Evolutionary conservation across 2,797 vertebrate species (phyloP).

Genomic region (Morus bassanus): DNA sequence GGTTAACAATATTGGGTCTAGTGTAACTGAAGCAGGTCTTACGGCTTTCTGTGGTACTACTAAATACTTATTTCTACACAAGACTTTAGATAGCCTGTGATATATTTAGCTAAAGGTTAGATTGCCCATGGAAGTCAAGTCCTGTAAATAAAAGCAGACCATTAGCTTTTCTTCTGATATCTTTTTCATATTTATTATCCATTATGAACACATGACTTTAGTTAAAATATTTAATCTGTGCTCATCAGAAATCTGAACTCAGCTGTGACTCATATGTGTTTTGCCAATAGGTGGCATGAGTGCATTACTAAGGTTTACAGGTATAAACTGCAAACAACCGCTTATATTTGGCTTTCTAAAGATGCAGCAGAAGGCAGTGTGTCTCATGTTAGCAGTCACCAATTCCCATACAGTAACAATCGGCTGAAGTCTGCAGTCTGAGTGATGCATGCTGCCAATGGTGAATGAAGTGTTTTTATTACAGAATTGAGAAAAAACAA

Average conservation of each 20-base stretch:
- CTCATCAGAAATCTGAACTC: not conserved
- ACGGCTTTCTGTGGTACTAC: not conserved
- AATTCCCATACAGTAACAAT: not conserved
- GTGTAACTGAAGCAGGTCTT: not conserved
- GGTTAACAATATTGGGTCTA: not conserved
- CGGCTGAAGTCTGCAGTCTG: not conserved
- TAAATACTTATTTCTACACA: not conserved
- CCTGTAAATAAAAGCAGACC: not conserved
- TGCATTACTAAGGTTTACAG: constrained; percentile 16
- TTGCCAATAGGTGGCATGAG: constrained; percentile 74
- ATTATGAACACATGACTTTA: not conserved
- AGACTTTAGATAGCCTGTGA: not conserved
- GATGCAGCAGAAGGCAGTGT: not conserved
- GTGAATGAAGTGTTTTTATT: not conserved
- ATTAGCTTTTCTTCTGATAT: not conserved
- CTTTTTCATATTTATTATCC: not conserved
- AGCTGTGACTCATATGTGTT: not conserved
- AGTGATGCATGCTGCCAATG: not conserved
- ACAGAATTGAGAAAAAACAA: not conserved
- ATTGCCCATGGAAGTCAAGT: not conserved
- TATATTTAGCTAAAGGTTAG: not conserved
- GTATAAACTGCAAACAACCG: not conserved
- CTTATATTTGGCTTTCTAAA: not conserved
- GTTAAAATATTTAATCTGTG: not conserved
- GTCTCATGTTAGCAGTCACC: not conserved